Base-by-base conservation (phyloP, 2,888 invertebrate genomes). In the Chymomyza fuscimana region DNA sequence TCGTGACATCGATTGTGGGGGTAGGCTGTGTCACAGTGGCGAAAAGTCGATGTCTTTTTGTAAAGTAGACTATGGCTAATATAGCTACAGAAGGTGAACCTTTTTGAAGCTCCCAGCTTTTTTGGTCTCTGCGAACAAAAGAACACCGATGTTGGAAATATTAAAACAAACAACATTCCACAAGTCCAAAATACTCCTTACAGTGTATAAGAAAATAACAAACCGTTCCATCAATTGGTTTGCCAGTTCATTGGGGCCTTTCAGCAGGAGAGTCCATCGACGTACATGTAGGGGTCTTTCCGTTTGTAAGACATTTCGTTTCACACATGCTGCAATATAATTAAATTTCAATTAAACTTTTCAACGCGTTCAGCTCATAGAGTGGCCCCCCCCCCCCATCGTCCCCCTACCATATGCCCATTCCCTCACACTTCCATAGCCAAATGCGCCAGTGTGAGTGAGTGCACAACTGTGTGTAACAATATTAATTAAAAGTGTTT, bases 281-380 rank as follows among this genome's bases (percentile, higher is more conserved):
- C 63, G 72, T 72, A 72, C 67, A 77, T 12, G 40, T 12, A 46
- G 12, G 40, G 12, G 40, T 46, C 40, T 46, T 2, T 46, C 40
- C 12, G 40, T 46, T 46, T 46, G 10, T 46, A 46, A 12, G 40
- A 46, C 40, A 12, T 46, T 46, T 46, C 40, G 12, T 69, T 32
- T 77, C 70, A 72, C 71, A 76, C 74, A 75, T 60, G 63, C 54
- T 63, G 64, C 69, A 65, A 60, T 74, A 62, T 82, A 87, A 89
- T 87, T 87, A 82, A 80, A 84, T 77, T 81, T 80, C 78, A 87
- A 89, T 87, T 84, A 86, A 79, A 79, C 77, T 66, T 72, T 78
- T 79, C 81, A 76, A 80, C 80, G 73, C 76, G 69, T 72, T n/a
- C 16, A 29, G 50, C 69, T 63, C 66, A 73, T 73, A 40, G 19